phyloP scores from a whole-genome alignment of 1,140 invertebrate genomes.

The Bombus vancouverensis region DNA sequence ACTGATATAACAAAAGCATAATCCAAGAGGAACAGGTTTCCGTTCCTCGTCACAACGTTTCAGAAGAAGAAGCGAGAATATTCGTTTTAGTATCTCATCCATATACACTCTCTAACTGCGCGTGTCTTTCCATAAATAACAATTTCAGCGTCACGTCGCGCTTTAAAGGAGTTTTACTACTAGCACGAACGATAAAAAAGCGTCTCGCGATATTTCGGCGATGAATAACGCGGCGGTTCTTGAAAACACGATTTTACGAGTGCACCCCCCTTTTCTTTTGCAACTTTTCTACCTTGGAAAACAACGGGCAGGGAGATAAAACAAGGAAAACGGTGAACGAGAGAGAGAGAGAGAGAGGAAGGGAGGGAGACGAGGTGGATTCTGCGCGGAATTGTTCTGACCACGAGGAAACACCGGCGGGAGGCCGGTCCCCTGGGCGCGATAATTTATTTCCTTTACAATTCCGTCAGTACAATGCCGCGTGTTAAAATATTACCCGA shows the following conservation, averaged over 20 bases:
- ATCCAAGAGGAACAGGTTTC: not conserved
- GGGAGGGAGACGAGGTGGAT: not conserved
- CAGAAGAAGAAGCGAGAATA: too few relatives aligned
- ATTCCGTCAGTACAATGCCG: slow-evolving; percentile 71
- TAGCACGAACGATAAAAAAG: not conserved
- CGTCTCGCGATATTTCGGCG: slow-evolving; percentile 3
- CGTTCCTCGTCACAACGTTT: too few relatives aligned
- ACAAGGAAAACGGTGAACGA: not conserved
- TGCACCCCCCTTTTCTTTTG: slow-evolving; percentile 7
- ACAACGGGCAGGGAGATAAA: not conserved
- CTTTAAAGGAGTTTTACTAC: slow-evolving; percentile 7
- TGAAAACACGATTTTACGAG: slow-evolving; percentile 33
- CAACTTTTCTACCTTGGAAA: slow-evolving; percentile 4
- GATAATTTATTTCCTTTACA: slow-evolving; percentile 73
- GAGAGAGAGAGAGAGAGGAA: not conserved
- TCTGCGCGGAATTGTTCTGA: slow-evolving; percentile 47
- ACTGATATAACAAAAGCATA: not conserved
- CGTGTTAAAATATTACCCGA: slow-evolving; percentile 73
- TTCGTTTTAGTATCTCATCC: not conserved
- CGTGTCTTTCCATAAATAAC: slow-evolving; percentile 11
- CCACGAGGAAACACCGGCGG: slow-evolving; percentile 49
- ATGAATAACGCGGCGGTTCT: slow-evolving; percentile 21
- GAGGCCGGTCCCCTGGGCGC: slow-evolving; percentile 23
- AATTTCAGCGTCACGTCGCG: slow-evolving; percentile 5
- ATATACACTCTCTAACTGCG: not conserved